Conservation (phyloP, 1,140 invertebrate genomes). For the Chironomus tepperi region DNA sequence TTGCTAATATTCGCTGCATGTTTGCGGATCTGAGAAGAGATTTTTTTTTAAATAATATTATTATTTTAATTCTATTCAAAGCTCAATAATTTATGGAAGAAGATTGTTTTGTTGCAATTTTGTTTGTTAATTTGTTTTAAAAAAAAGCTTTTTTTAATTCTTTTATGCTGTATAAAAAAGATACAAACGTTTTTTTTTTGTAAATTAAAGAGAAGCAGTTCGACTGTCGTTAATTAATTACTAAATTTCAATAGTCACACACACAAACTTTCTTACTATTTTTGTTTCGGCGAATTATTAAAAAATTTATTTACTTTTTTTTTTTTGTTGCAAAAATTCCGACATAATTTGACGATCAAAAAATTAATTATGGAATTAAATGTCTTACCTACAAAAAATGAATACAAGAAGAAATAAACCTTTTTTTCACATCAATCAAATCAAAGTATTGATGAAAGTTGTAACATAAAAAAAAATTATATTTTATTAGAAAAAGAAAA, state of each 20-base stretch:
- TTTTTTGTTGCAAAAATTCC: no score
- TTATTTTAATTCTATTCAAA: background rate
- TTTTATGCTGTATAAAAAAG: background rate
- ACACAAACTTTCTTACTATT: no score
- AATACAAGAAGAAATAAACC: background rate
- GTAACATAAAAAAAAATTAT: background rate
- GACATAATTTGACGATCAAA: background rate
- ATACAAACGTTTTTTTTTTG: no score
- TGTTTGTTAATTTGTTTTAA: slow-evolving; percentile 8
- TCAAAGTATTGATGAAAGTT: background rate
- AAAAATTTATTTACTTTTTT: no score
- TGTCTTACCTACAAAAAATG: background rate
- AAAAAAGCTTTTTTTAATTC: background rate
- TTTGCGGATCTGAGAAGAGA: background rate
- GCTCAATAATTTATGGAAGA: background rate
- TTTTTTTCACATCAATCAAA: background rate
- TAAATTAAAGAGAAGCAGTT: no score
- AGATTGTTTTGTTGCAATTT: slow-evolving; percentile 8
- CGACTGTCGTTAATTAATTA: no score
- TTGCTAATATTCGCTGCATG: background rate
- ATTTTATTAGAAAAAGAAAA: slow-evolving; percentile 3
- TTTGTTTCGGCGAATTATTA: no score
- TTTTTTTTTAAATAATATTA: background rate
- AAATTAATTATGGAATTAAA: background rate
- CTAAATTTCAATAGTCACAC: no score